phyloP scores from a whole-genome alignment of 2,797 vertebrate genomes.

The Podarcis siculus region DNA sequence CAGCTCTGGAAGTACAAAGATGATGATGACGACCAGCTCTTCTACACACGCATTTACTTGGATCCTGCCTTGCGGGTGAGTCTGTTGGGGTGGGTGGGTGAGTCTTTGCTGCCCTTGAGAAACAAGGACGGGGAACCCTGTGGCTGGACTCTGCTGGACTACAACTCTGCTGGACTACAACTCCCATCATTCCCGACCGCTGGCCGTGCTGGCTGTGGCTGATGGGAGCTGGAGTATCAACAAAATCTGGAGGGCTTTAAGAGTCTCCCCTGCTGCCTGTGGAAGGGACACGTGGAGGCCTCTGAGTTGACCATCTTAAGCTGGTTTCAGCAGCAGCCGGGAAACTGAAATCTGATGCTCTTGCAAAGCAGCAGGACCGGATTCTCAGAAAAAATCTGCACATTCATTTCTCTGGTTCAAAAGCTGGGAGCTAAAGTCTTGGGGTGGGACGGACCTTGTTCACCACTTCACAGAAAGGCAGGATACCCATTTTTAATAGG shows the following conservation, averaged over 20 bases:
- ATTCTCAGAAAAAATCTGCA: too few relatives aligned
- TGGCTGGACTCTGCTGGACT: background rate
- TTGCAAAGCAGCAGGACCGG: too few relatives aligned
- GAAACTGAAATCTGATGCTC: background rate
- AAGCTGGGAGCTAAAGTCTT: too few relatives aligned
- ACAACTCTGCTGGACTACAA: background rate
- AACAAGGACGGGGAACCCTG: background rate
- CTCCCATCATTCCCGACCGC: background rate
- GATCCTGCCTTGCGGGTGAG: conserved; percentile 83
- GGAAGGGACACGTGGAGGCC: background rate
- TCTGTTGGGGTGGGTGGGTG: background rate
- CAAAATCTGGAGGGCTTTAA: background rate
- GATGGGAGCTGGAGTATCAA: background rate
- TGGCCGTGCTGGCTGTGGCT: background rate
- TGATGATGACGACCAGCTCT: conserved; percentile 88
- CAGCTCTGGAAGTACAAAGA: conserved; percentile 89
- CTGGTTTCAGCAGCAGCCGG: background rate
- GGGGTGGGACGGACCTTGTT: too few relatives aligned
- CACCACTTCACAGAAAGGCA: too few relatives aligned
- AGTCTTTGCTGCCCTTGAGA: background rate
- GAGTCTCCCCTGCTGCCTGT: background rate
- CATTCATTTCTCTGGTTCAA: too few relatives aligned
- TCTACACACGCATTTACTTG: conserved; percentile 89
- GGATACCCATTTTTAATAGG: too few relatives aligned
- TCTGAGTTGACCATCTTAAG: background rate